Percentiles rank a stretch among this genome's conserved stretches.
Conservation (phyloP, 2,888 invertebrate genomes). For the Xylocampa areola region DNA sequence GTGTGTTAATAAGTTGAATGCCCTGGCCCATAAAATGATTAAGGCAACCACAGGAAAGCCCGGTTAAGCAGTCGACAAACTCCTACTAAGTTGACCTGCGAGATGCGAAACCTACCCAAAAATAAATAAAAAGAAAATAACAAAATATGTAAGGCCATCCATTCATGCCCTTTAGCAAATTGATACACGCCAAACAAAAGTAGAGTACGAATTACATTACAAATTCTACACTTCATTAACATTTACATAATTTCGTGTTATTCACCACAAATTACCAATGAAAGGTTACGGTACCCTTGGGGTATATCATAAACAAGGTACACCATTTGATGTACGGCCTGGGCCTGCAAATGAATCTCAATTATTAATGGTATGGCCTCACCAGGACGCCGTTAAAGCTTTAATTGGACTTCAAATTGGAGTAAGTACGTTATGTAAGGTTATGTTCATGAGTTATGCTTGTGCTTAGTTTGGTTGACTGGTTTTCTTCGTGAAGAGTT, state of each 20-base stretch:
- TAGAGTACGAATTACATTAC: too few relatives aligned
- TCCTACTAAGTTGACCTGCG: too few relatives aligned
- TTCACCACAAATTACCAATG: constrained; percentile 19
- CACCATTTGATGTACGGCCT: constrained; percentile 27
- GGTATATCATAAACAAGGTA: constrained; percentile 16
- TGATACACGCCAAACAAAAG: too few relatives aligned
- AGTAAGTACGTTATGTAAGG: constrained; percentile 5
- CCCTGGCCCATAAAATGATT: too few relatives aligned
- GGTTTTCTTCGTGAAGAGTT: neutral
- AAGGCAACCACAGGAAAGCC: too few relatives aligned
- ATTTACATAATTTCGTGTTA: neutral
- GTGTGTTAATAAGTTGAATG: too few relatives aligned
- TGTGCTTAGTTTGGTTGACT: neutral
- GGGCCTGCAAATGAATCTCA: constrained; percentile 39
- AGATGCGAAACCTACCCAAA: too few relatives aligned
- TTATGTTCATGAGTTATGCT: neutral
- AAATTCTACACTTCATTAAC: too few relatives aligned
- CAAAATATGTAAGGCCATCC: too few relatives aligned
- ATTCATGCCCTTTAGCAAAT: too few relatives aligned
- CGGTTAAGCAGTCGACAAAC: too few relatives aligned
- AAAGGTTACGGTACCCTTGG: constrained; percentile 11
- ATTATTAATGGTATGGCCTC: constrained; percentile 39
- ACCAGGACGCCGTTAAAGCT: constrained; percentile 21
- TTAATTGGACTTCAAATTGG: constrained; percentile 32
- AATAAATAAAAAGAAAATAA: too few relatives aligned